These are phyloP conservation scores for Penaeus indicus DNA, from an alignment of 1,140 invertebrate species.

Conservation along the genomic window DNA sequence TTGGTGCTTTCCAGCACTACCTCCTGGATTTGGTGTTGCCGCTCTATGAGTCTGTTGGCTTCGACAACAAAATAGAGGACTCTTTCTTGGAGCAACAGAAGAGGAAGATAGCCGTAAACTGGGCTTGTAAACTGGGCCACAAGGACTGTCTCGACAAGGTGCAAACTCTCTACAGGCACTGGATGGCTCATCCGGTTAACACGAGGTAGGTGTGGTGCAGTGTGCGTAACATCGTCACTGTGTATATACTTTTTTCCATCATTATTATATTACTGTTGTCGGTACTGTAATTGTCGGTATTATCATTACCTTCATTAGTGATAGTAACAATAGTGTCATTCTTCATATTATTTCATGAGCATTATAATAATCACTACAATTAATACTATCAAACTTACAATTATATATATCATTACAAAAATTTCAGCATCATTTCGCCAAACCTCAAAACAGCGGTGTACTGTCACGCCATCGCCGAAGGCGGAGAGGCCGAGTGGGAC, in stretches of 20 bases:
- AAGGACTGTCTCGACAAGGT: constrained; percentile 67
- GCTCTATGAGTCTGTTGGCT: constrained; percentile 64
- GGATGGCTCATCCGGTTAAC: constrained; percentile 67
- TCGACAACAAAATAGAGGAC: constrained; percentile 58
- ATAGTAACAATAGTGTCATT: too few species aligned
- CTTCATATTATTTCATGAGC: too few species aligned
- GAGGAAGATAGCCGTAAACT: constrained; percentile 47
- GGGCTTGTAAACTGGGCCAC: constrained; percentile 65
- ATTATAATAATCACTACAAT: too few species aligned
- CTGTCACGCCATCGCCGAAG: constrained; percentile 71
- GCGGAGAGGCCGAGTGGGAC: constrained; percentile 71
- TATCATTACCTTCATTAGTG: too few species aligned
- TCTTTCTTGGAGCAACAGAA: constrained; percentile 61
- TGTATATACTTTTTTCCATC: not conserved
- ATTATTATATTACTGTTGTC: too few species aligned
- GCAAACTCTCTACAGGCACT: constrained; percentile 65
- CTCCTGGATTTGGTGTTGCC: constrained; percentile 60
- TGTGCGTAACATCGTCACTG: too few species aligned
- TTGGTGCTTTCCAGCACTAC: constrained; percentile 42
- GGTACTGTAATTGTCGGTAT: too few species aligned
- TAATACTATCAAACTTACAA: too few species aligned
- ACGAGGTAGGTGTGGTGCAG: constrained; percentile 64
- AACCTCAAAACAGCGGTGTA: constrained; percentile 72
- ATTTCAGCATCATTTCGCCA: constrained; percentile 34
- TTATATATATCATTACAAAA: not conserved